Conservation (phyloP, 2,113 vertebrate genomes). For the Noturus placidus region DNA sequence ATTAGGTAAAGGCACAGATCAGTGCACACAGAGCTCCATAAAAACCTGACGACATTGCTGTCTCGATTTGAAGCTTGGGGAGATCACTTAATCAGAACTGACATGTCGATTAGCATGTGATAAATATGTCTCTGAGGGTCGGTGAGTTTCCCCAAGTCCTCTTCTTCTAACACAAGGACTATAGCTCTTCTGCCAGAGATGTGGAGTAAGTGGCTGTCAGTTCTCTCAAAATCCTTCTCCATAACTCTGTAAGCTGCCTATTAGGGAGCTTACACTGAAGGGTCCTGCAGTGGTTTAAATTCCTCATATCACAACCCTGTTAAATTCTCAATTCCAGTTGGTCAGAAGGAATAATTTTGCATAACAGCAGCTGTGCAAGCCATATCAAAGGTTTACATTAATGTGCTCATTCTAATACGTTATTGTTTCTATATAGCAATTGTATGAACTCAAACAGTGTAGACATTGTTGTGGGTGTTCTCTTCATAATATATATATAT, state of each 20-base stretch:
- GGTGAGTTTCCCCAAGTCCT: neutral
- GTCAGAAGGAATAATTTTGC: neutral
- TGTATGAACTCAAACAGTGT: neutral
- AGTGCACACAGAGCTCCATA: neutral
- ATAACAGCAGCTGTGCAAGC: neutral
- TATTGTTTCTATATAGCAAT: neutral
- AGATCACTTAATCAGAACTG: conserved; percentile 33
- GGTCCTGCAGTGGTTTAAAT: conserved; percentile 29
- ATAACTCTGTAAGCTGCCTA: conserved; percentile 7
- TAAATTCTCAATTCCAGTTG: neutral
- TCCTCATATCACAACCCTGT: neutral
- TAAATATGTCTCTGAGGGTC: conserved; percentile 33
- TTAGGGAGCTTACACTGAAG: conserved; percentile 1
- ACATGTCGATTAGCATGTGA: conserved; percentile 24
- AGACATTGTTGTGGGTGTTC: neutral
- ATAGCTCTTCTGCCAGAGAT: conserved; percentile 33
- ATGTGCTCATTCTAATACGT: neutral
- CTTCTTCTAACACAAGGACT: conserved; percentile 5
- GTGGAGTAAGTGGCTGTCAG: conserved; percentile 37
- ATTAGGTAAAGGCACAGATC: neutral
- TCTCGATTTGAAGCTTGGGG: conserved; percentile 16
- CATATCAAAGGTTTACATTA: neutral
- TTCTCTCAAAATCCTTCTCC: neutral
- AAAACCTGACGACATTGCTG: neutral
- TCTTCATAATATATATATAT: too few relatives aligned